Base-by-base conservation (phyloP, 2,888 invertebrate genomes). In the Macrosoma leucophasiata region DNA sequence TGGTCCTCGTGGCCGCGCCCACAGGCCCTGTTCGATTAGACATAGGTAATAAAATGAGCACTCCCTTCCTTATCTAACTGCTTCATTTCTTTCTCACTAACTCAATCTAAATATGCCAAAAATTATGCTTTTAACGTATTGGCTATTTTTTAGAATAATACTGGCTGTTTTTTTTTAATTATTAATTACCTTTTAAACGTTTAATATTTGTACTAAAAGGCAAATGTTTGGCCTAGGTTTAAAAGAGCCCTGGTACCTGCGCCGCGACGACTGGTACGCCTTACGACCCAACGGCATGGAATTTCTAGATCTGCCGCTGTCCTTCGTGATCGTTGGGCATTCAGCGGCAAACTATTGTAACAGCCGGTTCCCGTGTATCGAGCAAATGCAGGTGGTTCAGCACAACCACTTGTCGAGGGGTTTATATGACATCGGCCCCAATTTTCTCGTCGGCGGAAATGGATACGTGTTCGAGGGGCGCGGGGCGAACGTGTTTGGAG, bases 201-300 rank as follows among this genome's bases (percentile, higher is more conserved):
- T n/a, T n/a, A n/a, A n/a, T n/a, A n/a, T n/a, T n/a, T n/a, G n/a
- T n/a, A n/a, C n/a, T n/a, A n/a, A n/a, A n/a, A n/a, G n/a, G n/a
- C n/a, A n/a, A n/a, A n/a, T n/a, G 25, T 52, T 60, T 60, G 55
- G 52, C 46, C 40, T 63, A 81, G 81, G 66, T 73, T 39, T 81
- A 43, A 62, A 67, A 30, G 68, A 65, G 44, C 35, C 58, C 12
- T 84, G 84, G 84, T 82, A 73, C 58, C 58, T 79, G 37, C 71
- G 77, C 2, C 73, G 81, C 3, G 64, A 39, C 10, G 70, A 76
- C 34, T 82, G 81, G 81, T 76, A 76, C 44, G 77, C 82, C 9
- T 57, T 72, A 62, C 58, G 59, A 1, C 45, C 62, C 0, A 72
- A 73, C 46, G 42, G 33, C 3, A 45, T 59, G 23, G 50, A 50